phyloP scores from a whole-genome alignment of 2,888 invertebrate species.

The Drosophila peninsularis region DNA sequence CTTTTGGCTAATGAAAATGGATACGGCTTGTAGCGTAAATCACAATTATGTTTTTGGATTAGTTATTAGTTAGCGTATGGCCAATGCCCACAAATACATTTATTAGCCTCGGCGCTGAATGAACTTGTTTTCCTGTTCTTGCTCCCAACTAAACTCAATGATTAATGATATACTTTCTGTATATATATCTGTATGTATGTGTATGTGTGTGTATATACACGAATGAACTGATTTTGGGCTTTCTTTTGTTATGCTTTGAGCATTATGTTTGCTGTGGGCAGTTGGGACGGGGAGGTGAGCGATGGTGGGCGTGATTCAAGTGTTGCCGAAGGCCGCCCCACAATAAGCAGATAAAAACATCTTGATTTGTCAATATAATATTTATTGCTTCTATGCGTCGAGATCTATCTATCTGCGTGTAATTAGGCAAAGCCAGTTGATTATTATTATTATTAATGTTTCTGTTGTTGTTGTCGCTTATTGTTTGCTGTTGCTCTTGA shows the following conservation, averaged over 20 bases:
- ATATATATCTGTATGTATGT: neutral
- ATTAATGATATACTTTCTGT: conserved; percentile 62
- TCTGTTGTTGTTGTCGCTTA: neutral
- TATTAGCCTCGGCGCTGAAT: conserved; percentile 36
- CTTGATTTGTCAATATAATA: conserved; percentile 76
- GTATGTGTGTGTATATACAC: conserved; percentile 37
- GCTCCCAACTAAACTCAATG: conserved; percentile 39
- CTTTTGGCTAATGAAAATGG: conserved; percentile 43
- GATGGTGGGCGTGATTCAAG: conserved; percentile 31
- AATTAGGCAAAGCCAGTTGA: conserved; percentile 38
- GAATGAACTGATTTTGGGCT: conserved; percentile 65
- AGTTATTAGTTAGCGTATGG: conserved; percentile 55
- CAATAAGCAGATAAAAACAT: conserved; percentile 64
- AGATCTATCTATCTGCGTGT: conserved; percentile 46
- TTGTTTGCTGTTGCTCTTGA: neutral
- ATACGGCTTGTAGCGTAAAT: conserved; percentile 51
- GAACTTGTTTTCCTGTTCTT: conserved; percentile 16
- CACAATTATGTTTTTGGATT: conserved; percentile 66
- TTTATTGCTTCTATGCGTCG: conserved; percentile 65
- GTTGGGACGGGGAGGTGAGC: neutral
- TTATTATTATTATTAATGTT: conserved; percentile 28
- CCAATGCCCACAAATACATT: conserved; percentile 48
- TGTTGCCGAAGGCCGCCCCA: conserved; percentile 31
- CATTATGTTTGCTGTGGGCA: conserved; percentile 29
- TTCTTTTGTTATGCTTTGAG: conserved; percentile 41